Percentiles rank a stretch among this genome's conserved stretches.
Evolutionary conservation across 2,797 vertebrate genomes (phyloP).

Genomic region (Pteronotus mesoamericanus): DNA sequence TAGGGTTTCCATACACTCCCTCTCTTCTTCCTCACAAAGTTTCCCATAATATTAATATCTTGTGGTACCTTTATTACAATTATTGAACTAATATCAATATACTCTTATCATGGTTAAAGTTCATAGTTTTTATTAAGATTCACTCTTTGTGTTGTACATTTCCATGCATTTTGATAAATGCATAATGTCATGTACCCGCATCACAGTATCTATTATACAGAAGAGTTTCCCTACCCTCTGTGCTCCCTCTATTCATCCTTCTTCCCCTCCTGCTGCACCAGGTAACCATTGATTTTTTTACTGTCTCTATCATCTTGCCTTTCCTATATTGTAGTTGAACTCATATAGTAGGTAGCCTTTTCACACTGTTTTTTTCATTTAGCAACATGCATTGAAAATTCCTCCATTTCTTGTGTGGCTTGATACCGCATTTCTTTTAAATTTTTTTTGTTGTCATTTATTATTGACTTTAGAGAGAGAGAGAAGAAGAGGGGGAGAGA

Average conservation of each 20-base stretch:
- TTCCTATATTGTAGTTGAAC: neutral
- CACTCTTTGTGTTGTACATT: neutral
- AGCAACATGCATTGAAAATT: neutral
- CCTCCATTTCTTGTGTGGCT: neutral
- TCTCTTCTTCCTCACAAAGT: neutral
- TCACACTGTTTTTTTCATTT: neutral
- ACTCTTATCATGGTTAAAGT: neutral
- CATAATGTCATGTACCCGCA: neutral
- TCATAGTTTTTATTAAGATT: neutral
- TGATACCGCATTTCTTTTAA: neutral
- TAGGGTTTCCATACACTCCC: neutral
- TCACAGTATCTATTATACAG: neutral
- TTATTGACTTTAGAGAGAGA: no score
- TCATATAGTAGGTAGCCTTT: neutral
- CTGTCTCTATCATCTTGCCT: neutral
- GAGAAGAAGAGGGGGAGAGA: no score
- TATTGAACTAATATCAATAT: neutral
- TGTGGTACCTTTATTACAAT: neutral
- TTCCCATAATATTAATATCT: neutral
- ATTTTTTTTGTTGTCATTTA: no score
- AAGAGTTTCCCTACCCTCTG: neutral
- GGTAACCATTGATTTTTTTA: neutral
- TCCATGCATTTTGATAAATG: neutral
- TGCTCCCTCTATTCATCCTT: neutral
- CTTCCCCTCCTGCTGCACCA: neutral